These are phyloP conservation scores for Okamejei kenojei DNA, from an alignment of 2,797 vertebrate genomes.

Conservation along the genomic window DNA sequence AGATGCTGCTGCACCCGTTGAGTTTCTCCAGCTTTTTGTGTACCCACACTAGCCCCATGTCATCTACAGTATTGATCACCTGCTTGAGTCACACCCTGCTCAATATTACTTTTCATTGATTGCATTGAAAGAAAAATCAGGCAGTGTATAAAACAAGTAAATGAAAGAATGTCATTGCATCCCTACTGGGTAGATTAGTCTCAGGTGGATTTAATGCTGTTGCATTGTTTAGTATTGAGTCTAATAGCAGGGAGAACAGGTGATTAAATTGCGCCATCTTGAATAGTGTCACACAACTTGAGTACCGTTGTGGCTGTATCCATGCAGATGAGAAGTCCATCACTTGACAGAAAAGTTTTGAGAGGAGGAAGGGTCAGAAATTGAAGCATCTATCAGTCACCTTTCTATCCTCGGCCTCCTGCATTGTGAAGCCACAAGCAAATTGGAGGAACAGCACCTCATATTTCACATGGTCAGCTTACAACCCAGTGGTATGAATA, in stretches of 20 bases:
- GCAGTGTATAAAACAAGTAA: neutral
- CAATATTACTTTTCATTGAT: neutral
- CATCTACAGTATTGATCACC: neutral
- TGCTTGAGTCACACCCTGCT: too few species aligned
- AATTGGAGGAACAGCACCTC: too few species aligned
- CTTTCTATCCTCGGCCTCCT: too few species aligned
- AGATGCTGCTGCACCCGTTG: too few species aligned
- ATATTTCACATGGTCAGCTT: too few species aligned
- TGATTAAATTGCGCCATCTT: neutral
- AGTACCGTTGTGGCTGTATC: neutral
- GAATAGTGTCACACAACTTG: neutral
- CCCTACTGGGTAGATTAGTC: neutral
- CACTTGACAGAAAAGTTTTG: neutral
- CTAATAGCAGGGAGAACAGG: neutral
- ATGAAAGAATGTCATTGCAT: neutral
- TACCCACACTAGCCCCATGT: too few species aligned
- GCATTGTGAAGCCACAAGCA: too few species aligned
- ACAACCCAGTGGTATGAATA: too few species aligned
- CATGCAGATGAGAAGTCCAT: neutral
- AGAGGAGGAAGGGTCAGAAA: neutral
- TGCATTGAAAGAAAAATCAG: neutral
- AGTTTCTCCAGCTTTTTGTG: too few species aligned
- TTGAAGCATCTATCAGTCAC: neutral
- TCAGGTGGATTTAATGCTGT: neutral
- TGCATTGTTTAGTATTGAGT: neutral